phyloP scores from a whole-genome alignment of 2,797 vertebrate genomes.

The Cirrhinus mrigala region DNA sequence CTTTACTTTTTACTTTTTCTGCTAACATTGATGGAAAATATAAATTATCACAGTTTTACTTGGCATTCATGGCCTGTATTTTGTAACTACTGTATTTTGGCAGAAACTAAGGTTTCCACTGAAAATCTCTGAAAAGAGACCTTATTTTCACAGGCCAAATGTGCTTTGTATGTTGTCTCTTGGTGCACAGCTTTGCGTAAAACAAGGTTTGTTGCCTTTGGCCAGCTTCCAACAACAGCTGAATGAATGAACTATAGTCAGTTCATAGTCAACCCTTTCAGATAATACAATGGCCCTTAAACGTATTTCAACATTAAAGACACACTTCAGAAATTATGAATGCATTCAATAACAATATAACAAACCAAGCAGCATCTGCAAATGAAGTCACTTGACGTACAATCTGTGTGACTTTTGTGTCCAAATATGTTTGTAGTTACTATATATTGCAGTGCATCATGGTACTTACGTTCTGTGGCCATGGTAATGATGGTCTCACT shows the following conservation, averaged over 20 bases:
- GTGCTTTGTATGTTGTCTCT: background rate
- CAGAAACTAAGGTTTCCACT: background rate
- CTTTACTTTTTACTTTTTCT: background rate
- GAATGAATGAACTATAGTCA: conserved; percentile 22
- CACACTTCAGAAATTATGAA: background rate
- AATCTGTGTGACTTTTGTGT: background rate
- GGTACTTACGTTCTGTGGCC: conserved; percentile 87
- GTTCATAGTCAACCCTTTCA: conserved; percentile 8
- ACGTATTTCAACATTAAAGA: background rate
- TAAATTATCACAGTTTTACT: background rate
- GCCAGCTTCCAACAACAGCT: conserved; percentile 31
- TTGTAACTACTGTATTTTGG: background rate
- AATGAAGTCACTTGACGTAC: too few species aligned
- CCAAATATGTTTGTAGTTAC: background rate
- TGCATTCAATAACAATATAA: background rate
- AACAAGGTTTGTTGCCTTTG: conserved; percentile 20
- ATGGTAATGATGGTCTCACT: conserved; percentile 90
- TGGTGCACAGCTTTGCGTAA: background rate
- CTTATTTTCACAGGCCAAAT: background rate
- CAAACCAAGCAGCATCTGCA: conserved; percentile 4
- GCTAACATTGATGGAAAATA: background rate
- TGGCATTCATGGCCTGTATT: background rate
- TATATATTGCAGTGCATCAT: background rate
- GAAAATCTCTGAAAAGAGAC: background rate
- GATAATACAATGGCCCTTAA: background rate